Evolutionary conservation across 1,140 invertebrate genomes (phyloP), one percentile per base, ranked within the genome.

Genomic region (Cotesia typhae): DNA sequence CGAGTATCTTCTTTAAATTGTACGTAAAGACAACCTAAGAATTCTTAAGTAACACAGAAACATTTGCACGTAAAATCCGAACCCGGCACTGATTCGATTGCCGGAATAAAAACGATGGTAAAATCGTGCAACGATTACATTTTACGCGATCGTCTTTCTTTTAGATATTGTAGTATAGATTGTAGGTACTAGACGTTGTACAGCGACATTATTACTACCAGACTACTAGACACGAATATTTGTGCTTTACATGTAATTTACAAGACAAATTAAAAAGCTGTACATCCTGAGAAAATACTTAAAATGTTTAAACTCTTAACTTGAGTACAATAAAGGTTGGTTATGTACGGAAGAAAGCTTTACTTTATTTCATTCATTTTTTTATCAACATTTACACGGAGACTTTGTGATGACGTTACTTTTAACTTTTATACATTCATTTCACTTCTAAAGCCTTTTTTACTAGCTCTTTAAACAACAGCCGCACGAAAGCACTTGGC

Each of bases 81-180:
- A 28, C 28, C 59, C 20, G 17, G 28, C 60, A 51, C 47, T 12
- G 47, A 51, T 66, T 52, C 38, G 47, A 66, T 66, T 12, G n/a
- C 14, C 38, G n/a, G 28, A 47, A 14, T 14, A 12, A 66, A 66
- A 66, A 41, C 17, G 64, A 66, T 66, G 20, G 36, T 38, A 51
- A 51, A 66, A 47, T 66, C 64, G 64, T 66, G 64, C 64, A 14
- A 4, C 47, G 64, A 66, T 66, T 66, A 66, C 64, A 17, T 66
- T 66, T 51, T 28, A 6, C 14, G 9, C 28, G 9, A 59, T 17
- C 47, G 4, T 51, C 47, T 17, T 47, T 47, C 17, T 52, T 52
- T 3, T 47, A 64, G 41, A 37, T 60, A 60, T 14, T 17, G 1
- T 28, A 28, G 28, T 28, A 28, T 28, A 28, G 1, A 28, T 28